Evolutionary conservation across 2,797 vertebrate genomes (phyloP), one percentile per base, ranked within the genome.

Genomic region (Mastacembelus armatus): DNA sequence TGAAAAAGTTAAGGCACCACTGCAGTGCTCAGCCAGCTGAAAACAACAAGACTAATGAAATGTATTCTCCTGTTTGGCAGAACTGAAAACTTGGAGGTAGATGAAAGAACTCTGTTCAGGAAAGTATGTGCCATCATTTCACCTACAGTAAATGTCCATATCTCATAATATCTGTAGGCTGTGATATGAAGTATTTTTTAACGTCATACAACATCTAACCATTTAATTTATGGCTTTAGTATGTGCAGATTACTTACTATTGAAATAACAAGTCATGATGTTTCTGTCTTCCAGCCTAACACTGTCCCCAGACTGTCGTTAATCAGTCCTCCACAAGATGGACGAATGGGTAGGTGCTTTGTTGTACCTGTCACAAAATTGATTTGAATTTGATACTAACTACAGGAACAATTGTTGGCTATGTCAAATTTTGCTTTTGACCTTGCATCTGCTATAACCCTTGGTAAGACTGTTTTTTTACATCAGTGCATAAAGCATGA

Each of bases 311-410:
- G 95, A 63, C 71, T 96, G 64, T 96, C 95, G 7, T 18, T 97
- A 78, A 94, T 96, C 83, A 95, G 89, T 62, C 93, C 96, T 33
- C 93, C 94, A 0, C 93, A 88, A 27, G 91, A 92, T 29, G 94
- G 95, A 69, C 91, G 69, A 7, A 95, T 95, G 92, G 96, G 97
- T 98, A 76, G 74, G 95, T 40, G 81, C 51, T 77, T n/a, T 39
- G 7, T n/a, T 44, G 7, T 10, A 2, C 6, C 15, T n/a, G 9
- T 35, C 35, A 47, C 32, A n/a, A 63, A 65, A 19, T 27, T 12
- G n/a, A n/a, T 29, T 21, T 27, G 38, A 29, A 39, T 27, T 48
- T 39, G 5, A 0, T 62, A 4, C 11, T 69, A 18, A 29, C 10
- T 45, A 10, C 4, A 35, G 24, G 14, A 26, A 30, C 30, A 56